Base-by-base conservation (phyloP, 2,113 vertebrate species). In the Lophura nycthemera region DNA sequence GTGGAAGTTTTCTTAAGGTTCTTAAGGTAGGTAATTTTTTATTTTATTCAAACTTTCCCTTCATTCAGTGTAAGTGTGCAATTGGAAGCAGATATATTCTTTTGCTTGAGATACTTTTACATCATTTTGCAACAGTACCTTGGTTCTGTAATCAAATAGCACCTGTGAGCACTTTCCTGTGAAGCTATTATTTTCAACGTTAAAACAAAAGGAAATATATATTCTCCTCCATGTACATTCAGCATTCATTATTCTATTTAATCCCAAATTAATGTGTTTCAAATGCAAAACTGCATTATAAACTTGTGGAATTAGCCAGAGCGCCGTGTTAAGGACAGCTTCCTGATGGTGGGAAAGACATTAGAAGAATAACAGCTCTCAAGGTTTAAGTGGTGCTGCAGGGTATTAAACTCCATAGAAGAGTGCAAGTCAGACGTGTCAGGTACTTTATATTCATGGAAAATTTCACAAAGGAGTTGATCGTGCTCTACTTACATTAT, bases 351-450 rank as follows among this genome's bases (percentile, higher is more conserved):
- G 93, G 89, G 93, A 96, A 96, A 92, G 75, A 86, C 66, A 50
- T 66, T 76, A 85, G 76, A 88, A 95, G 92, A 94, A 70, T 83
- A 64, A 45, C 88, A 86, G 42, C 7, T 91, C 40, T 67, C 64
- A 59, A 83, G 79, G n/a, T 92, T 94, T 89, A 83, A 89, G 67
- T 75, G 52, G 59, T 93, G 93, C 91, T 92, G 43, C 57, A 73
- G 91, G 93, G 89, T 93, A 88, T 87, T 93, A 92, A 92, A 42
- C 63, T 80, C 83, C 79, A 52, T 34, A 80, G 42, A 32, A 86
- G 40, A 93, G n/a, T 79, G 85, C 56, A 38, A 22, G 90, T 96
- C 93, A 95, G 60, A 95, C 90, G 45, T 93, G 93, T 95, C 85
- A 95, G 86, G 85, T 88, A 80, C 88, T 95, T 94, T 90, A 89